These are phyloP conservation scores for Cataglyphis livida DNA, from an alignment of 2,888 invertebrate species.

Conservation along the genomic window DNA sequence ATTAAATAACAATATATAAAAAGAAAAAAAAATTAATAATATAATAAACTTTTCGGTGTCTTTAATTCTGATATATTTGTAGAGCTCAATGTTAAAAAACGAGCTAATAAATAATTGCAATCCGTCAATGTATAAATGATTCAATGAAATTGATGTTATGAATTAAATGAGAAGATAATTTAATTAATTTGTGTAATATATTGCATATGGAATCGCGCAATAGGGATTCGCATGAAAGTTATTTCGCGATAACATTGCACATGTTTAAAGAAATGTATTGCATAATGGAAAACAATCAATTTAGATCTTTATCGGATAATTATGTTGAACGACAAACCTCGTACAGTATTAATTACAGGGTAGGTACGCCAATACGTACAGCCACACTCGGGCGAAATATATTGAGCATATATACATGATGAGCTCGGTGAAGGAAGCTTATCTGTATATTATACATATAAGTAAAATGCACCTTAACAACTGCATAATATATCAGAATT, in stretches of 20 bases:
- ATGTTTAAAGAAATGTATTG: constrained; percentile 25
- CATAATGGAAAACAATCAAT: constrained; percentile 26
- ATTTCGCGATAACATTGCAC: constrained; percentile 21
- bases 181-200: constrained; percentile 25
- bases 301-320: constrained; percentile 39
- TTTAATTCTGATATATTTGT: constrained; percentile 17
- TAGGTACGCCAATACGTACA: constrained; percentile 10
- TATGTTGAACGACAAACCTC: constrained; percentile 12
- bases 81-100: background rate
- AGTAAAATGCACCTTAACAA: background rate
- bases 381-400: constrained; percentile 15
- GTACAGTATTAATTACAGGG: constrained; percentile 21
- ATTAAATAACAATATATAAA: background rate
- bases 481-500: background rate
- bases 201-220: background rate
- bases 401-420: background rate
- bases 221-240: background rate
- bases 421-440: background rate
- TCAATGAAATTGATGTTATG: background rate
- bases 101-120: constrained; percentile 21
- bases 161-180: constrained; percentile 37
- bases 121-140: constrained; percentile 20
- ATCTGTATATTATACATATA: background rate
- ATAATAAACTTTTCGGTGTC: background rate
- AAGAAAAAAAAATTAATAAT: constrained; percentile 11